Evolutionary conservation across 2,113 vertebrate genomes (phyloP), one percentile per base, ranked within the genome.

Genomic region (Anolis sagrei): DNA sequence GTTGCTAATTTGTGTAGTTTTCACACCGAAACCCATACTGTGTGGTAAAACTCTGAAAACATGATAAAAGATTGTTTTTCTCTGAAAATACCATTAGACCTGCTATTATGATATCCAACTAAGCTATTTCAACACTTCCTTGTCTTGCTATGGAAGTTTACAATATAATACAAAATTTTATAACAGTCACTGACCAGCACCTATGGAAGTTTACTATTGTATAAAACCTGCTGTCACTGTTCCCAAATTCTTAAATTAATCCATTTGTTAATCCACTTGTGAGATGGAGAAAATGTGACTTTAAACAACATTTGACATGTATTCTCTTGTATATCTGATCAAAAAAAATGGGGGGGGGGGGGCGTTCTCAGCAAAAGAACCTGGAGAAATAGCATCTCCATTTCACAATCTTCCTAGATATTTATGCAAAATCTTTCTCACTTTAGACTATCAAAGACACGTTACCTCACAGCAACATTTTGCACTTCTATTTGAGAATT

Each of bases 401-500:
- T 44, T 69, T 66, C 39, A 44, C 81, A 1, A 68, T 48, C 7
- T 2, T 62, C 19, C 32, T 25, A 21, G 23, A 32, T 58, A 16
- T 39, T 49, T 4, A 4, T 32, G 54, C 2, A 84, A 29, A 88
- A 78, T 70, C 7, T 48, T 91, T 64, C n/a, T 73, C 76, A 78
- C 64, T 77, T 81, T 25, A 88, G 85, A 83, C 84, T n/a, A 21
- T 75, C 29, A 87, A 82, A 39, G 83, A 54, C 36, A 80, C 54
- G 76, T n/a, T 10, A 85, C 27, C 19, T 32, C 72, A 83, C 9
- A 88, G 51, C 0, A 83, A 79, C 72, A 85, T 13, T 62, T 39
- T 81, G 10, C 32, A 73, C 27, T 79, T 14, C 36, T 64, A 66
- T 54, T 68, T 5, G 5, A 6, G 0, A 1, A 73, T 32, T 9